A percentile compares a stretch with the other conserved stretches of the same genome.
phyloP scores from a whole-genome alignment of 2,888 invertebrate species.

The Athalia circularis region DNA sequence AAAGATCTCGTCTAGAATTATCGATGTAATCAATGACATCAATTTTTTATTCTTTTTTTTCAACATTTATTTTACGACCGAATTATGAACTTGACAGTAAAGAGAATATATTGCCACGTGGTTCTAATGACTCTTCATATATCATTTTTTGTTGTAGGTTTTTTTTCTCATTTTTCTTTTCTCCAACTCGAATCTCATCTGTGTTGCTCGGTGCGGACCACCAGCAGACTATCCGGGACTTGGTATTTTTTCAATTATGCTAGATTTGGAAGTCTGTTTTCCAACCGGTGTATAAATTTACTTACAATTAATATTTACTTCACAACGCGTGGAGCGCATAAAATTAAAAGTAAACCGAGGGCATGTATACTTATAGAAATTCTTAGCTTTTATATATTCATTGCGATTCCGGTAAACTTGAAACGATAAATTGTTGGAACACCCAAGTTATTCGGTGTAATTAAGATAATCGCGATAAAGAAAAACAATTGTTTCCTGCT shows the following conservation, averaged over 20 bases:
- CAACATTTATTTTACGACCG: background rate
- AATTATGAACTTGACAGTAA: conserved; percentile 8
- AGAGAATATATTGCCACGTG: conserved; percentile 17
- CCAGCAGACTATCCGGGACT: background rate
- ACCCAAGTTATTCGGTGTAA: conserved; percentile 5
- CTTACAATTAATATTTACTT: conserved; percentile 4
- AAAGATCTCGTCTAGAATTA: background rate
- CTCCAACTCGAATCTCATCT: background rate
- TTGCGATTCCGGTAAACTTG: background rate
- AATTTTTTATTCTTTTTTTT: conserved; percentile 4
- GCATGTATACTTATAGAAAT: too few relatives aligned
- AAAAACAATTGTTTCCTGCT: conserved; percentile 15
- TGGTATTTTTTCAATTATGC: conserved; percentile 7
- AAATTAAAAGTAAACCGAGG: conserved; percentile 17
- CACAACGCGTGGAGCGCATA: background rate
- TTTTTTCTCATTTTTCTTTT: background rate
- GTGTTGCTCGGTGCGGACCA: background rate
- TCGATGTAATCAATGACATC: conserved; percentile 28
- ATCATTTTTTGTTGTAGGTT: conserved; percentile 23
- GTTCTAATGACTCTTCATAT: conserved; percentile 28
- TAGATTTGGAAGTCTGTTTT: background rate
- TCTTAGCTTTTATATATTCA: background rate
- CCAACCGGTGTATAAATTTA: background rate
- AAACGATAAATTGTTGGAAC: background rate
- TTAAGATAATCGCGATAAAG: conserved; percentile 12